phyloP scores from a whole-genome alignment of 2,113 vertebrate genomes.

The Notothenia rossii region DNA sequence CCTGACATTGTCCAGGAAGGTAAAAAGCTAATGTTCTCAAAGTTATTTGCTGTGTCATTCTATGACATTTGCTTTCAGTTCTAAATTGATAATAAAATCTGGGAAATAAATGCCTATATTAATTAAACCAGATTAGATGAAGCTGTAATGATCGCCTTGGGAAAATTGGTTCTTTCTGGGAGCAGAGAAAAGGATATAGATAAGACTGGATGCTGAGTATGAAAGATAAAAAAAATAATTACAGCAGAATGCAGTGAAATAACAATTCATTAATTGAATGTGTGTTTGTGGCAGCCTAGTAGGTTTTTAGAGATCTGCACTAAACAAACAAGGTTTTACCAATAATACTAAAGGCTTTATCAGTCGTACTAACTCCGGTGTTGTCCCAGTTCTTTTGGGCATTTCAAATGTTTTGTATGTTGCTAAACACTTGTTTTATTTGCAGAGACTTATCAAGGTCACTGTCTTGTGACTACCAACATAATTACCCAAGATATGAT shows the following conservation, averaged over 20 bases:
- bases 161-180: slow-evolving; percentile 13
- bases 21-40: slow-evolving; percentile 9
- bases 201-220: slow-evolving; percentile 20
- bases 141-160: slow-evolving; percentile 4
- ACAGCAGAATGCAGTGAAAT: slow-evolving; percentile 1
- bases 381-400: no score
- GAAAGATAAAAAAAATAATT: slow-evolving; percentile 30
- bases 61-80: not conserved
- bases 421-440: not conserved
- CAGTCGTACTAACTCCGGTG: not conserved
- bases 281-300: not conserved
- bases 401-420: not conserved
- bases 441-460: not conserved
- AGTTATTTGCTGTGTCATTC: not conserved
- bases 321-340: not conserved
- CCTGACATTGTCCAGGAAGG: not conserved
- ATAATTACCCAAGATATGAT: not conserved
- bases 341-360: not conserved
- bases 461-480: not conserved
- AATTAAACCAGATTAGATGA: slow-evolving; percentile 29
- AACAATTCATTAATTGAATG: not conserved
- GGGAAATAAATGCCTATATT: slow-evolving; percentile 10
- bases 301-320: not conserved
- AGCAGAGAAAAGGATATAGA: slow-evolving; percentile 4
- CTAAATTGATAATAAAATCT: slow-evolving; percentile 22